A percentile compares a stretch with the other conserved stretches of the same genome.
Conservation (phyloP, 2,113 vertebrate genomes). For the Dascyllus trimaculatus region DNA sequence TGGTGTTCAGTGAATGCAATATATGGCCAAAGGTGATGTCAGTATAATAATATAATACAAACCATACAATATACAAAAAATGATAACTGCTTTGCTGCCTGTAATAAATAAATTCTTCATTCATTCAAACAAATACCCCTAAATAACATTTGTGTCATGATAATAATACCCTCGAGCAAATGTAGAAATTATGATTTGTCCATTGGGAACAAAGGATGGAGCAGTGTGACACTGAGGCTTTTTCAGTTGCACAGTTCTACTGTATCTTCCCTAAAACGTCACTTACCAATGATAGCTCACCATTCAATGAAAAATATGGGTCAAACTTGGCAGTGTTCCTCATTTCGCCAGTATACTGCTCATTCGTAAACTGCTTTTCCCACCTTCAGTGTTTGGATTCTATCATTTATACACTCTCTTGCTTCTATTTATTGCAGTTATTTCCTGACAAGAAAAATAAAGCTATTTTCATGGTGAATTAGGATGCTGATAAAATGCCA, state of each 20-base stretch:
- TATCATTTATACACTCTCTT: constrained; percentile 20
- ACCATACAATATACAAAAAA: too few species aligned
- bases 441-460: constrained; percentile 39
- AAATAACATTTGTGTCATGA: too few species aligned
- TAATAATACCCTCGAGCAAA: too few species aligned
- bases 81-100: too few species aligned
- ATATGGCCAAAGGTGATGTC: too few species aligned
- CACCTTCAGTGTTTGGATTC: not conserved
- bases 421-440: constrained; percentile 23
- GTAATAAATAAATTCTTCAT: too few species aligned
- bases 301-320: not conserved
- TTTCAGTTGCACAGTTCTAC: not conserved
- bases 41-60: too few species aligned
- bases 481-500: constrained; percentile 38
- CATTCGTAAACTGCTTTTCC: not conserved
- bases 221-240: too few species aligned
- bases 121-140: too few species aligned
- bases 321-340: constrained; percentile 3
- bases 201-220: too few species aligned
- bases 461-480: constrained; percentile 50
- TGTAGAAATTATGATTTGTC: too few species aligned
- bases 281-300: constrained; percentile 15
- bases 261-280: not conserved
- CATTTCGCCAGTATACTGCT: constrained; percentile 23
- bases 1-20: too few species aligned